Conservation (phyloP, 2,113 vertebrate genomes). For the Microcebus ravelobensis region DNA sequence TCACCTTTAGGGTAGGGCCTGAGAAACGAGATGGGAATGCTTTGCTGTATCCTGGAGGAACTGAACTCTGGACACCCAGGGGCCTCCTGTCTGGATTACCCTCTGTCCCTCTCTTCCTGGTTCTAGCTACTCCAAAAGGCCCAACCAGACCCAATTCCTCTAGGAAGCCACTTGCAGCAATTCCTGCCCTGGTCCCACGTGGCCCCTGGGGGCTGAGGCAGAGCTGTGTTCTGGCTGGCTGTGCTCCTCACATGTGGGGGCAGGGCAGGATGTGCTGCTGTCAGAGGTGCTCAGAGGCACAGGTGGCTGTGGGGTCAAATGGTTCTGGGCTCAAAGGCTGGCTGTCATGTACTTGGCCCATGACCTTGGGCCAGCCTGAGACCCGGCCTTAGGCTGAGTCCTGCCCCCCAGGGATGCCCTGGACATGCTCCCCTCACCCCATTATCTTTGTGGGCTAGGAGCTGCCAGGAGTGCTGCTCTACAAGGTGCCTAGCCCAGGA, state of each 20-base stretch:
- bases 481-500: not conserved
- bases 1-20: slow-evolving; percentile 98
- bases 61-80: not conserved
- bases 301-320: not conserved
- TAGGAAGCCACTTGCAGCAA: not conserved
- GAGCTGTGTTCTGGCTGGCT: not conserved
- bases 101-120: not conserved
- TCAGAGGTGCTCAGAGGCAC: no score
- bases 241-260: not conserved
- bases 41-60: not conserved
- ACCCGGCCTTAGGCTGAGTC: not conserved
- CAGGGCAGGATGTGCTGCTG: not conserved
- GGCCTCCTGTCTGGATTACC: not conserved
- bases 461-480: not conserved
- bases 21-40: slow-evolving; percentile 50
- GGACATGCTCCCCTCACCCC: not conserved
- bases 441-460: not conserved
- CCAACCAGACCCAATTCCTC: not conserved
- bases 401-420: not conserved
- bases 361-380: not conserved
- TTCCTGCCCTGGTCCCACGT: not conserved
- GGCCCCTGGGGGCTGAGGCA: no score
- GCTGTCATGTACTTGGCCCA: not conserved
- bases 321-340: not conserved
- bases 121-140: not conserved